Percentiles rank a stretch among this genome's conserved stretches.
phyloP scores from a whole-genome alignment of 2,113 vertebrate species.

The Calyptommatus sinebrachiatus region DNA sequence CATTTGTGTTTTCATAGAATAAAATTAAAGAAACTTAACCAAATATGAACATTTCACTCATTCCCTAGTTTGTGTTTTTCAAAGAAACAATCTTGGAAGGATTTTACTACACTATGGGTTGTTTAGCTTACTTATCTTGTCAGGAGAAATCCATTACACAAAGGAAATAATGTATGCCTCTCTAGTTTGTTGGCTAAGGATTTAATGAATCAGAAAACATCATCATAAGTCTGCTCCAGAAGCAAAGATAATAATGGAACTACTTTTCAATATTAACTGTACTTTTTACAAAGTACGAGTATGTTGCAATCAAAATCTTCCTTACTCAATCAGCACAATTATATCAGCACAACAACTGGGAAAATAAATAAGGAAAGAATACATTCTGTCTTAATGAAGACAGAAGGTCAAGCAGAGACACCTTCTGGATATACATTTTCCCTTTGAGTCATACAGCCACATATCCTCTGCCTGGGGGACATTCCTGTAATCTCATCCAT shows the following conservation, averaged over 20 bases:
- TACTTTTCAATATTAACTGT: too few relatives aligned
- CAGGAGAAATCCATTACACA: not conserved
- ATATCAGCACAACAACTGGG: conserved; percentile 35
- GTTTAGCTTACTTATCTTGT: not conserved
- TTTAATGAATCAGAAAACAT: not conserved
- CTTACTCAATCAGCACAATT: conserved; percentile 3
- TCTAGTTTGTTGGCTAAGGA: not conserved
- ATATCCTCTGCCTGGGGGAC: too few relatives aligned
- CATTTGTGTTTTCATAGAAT: not conserved
- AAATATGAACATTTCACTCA: not conserved
- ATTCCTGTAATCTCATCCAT: too few relatives aligned
- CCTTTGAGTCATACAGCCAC: too few relatives aligned
- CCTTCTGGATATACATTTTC: too few relatives aligned
- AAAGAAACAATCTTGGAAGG: not conserved
- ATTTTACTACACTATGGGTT: not conserved
- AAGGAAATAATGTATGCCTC: not conserved
- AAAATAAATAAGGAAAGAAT: conserved; percentile 10
- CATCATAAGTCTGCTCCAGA: too few relatives aligned
- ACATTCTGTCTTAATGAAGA: not conserved
- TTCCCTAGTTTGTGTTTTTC: not conserved
- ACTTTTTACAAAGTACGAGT: not conserved
- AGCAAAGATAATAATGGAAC: too few relatives aligned
- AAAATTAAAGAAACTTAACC: not conserved
- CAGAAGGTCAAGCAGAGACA: too few relatives aligned
- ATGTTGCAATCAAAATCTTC: not conserved